These are phyloP conservation scores for Cyprinodon variegatus DNA, from an alignment of 2,113 vertebrate genomes.

Conservation along the genomic window DNA sequence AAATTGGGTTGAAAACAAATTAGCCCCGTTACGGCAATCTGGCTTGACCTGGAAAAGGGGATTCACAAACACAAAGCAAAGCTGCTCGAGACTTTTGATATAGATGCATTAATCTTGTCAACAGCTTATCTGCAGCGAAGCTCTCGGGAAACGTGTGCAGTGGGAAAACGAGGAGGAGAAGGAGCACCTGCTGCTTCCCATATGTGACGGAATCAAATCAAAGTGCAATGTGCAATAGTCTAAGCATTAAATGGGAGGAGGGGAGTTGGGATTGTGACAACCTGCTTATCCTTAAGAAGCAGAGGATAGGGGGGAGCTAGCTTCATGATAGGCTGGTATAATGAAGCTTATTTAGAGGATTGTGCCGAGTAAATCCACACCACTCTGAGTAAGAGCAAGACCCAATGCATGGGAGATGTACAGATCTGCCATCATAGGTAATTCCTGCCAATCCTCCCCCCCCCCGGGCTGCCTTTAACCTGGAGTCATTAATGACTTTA, in stretches of 20 bases:
- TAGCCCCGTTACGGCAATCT: constrained; percentile 73
- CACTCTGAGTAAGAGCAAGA: constrained; percentile 46
- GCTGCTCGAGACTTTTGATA: constrained; percentile 76
- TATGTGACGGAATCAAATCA: constrained; percentile 55
- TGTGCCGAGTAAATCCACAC: constrained; percentile 71
- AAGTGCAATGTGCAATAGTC: constrained; percentile 68
- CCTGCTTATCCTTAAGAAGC: constrained; percentile 62
- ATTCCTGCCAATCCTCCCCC: constrained; percentile 66
- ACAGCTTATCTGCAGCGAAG: constrained; percentile 73
- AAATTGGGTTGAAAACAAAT: constrained; percentile 72
- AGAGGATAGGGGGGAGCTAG: constrained; percentile 31
- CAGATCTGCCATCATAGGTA: constrained; percentile 65
- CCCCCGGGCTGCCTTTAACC: constrained; percentile 63
- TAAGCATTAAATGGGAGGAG: constrained; percentile 52
- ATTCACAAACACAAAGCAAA: constrained; percentile 71
- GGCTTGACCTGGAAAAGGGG: constrained; percentile 74
- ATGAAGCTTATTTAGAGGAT: constrained; percentile 78
- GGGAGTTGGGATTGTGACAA: constrained; percentile 55
- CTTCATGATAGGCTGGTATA: constrained; percentile 64
- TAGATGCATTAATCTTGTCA: constrained; percentile 76
- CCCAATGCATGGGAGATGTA: constrained; percentile 29
- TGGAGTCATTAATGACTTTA: constrained; percentile 72
- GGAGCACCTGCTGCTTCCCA: constrained; percentile 6
- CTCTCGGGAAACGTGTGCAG: constrained; percentile 43
- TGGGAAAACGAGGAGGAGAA: background rate